Evolutionary conservation across 1,140 invertebrate species (phyloP).

Genomic region (Philotrypesis tridentata): DNA sequence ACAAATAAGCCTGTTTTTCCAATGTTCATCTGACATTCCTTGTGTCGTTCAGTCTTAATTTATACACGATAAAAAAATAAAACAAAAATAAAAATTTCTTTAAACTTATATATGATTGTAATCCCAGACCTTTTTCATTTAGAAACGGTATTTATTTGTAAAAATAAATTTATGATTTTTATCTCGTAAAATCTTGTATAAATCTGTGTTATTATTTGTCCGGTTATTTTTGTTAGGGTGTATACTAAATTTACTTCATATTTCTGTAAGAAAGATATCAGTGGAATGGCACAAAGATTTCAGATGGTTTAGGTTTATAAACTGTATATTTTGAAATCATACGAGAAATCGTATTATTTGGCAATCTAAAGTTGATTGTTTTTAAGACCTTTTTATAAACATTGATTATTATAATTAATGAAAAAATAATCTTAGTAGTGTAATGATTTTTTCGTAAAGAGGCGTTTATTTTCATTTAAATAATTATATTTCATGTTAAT

Average conservation of each 20-base stretch:
- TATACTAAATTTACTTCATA: constrained; percentile 21
- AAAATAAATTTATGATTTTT: constrained; percentile 29
- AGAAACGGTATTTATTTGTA: constrained; percentile 34
- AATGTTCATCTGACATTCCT: constrained; percentile 46
- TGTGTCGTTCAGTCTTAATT: constrained; percentile 43
- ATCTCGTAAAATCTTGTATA: constrained; percentile 17
- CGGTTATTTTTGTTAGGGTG: constrained; percentile 14
- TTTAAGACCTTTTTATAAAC: constrained; percentile 50
- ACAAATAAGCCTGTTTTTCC: constrained; percentile 31
- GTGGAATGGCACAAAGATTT: constrained; percentile 42
- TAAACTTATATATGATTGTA: constrained; percentile 27
- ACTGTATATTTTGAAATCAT: constrained; percentile 43
- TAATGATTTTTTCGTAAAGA: constrained; percentile 33
- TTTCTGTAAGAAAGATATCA: constrained; percentile 6
- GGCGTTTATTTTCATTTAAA: constrained; percentile 44
- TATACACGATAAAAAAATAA: not conserved
- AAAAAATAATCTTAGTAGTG: constrained; percentile 24
- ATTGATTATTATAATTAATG: constrained; percentile 34
- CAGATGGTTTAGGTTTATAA: constrained; percentile 31
- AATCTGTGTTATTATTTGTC: constrained; percentile 15
- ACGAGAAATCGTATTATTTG: constrained; percentile 48
- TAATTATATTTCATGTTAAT: constrained; percentile 48
- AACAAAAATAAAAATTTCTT: constrained; percentile 32
- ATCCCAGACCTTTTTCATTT: constrained; percentile 14
- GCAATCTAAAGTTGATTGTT: constrained; percentile 61